Evolutionary conservation across 92 coral and sea anemone genomes (phyloP).

Genomic region (Epizoanthus fatuus): DNA sequence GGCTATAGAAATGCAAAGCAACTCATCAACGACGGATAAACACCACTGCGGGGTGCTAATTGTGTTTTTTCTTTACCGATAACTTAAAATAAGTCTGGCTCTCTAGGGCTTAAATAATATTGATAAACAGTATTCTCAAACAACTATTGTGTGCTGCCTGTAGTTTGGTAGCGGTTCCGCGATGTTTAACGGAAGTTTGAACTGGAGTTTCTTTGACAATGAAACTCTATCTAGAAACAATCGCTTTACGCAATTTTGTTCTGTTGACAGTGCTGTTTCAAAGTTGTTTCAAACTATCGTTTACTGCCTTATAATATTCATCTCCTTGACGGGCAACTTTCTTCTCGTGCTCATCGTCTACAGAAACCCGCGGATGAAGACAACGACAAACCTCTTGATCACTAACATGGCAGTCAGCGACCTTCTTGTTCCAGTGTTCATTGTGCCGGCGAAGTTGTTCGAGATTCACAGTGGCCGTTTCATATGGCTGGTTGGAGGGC

Average conservation of each 20-base stretch:
- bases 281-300: not conserved
- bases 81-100: too few species aligned
- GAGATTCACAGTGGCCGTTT: constrained; percentile 5
- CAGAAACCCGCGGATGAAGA: not conserved
- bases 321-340: not conserved
- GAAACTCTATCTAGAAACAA: not conserved
- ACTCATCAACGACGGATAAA: too few species aligned
- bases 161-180: not conserved
- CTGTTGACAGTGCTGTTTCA: not conserved
- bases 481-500: not conserved
- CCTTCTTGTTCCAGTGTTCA: not conserved
- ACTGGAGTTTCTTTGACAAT: not conserved
- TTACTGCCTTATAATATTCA: constrained; percentile 8
- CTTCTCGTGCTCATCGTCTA: not conserved
- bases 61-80: too few species aligned
- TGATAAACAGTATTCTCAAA: too few species aligned
- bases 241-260: not conserved
- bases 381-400: not conserved
- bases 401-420: constrained; percentile 12
- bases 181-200: not conserved
- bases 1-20: too few species aligned
- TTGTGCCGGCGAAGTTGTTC: constrained; percentile 1
- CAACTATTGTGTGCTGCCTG: not conserved
- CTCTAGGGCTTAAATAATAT: too few species aligned
- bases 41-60: too few species aligned